Evolutionary conservation across 2,888 invertebrate genomes (phyloP).

Genomic region (Baronia brevicornis): DNA sequence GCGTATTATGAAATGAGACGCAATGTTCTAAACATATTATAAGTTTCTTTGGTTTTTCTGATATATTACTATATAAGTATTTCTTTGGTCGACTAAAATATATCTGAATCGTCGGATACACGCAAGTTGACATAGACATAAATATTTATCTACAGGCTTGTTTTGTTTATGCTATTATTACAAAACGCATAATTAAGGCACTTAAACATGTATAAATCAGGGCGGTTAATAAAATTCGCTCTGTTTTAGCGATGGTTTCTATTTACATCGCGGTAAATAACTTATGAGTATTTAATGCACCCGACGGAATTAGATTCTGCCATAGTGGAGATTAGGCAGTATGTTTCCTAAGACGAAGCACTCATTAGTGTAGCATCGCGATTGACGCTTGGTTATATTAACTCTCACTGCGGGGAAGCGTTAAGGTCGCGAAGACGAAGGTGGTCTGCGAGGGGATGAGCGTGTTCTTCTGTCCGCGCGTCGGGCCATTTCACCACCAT

Average conservation of each 20-base stretch:
- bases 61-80: too few relatives aligned
- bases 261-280: conserved; percentile 42
- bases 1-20: too few relatives aligned
- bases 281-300: conserved; percentile 38
- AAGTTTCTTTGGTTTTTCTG: too few relatives aligned
- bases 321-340: conserved; percentile 39
- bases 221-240: too few relatives aligned
- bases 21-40: too few relatives aligned
- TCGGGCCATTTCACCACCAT: conserved; percentile 65
- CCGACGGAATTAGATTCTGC: conserved; percentile 42
- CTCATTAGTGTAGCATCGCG: conserved; percentile 37
- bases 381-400: conserved; percentile 17
- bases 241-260: conserved; percentile 25
- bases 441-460: conserved; percentile 52
- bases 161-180: conserved; percentile 19
- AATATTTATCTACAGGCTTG: conserved; percentile 21
- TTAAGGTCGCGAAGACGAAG: conserved; percentile 53
- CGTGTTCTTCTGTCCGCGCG: conserved; percentile 31
- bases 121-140: conserved; percentile 23
- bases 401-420: conserved; percentile 50
- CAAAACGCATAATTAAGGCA: conserved; percentile 17
- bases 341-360: conserved; percentile 44
- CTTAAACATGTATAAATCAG: too few relatives aligned
- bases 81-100: conserved; percentile 11
- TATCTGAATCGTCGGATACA: conserved; percentile 22